Percentiles rank a stretch among this genome's conserved stretches.
phyloP scores from a whole-genome alignment of 2,888 invertebrate genomes.

The Nemapogon koenigi region DNA sequence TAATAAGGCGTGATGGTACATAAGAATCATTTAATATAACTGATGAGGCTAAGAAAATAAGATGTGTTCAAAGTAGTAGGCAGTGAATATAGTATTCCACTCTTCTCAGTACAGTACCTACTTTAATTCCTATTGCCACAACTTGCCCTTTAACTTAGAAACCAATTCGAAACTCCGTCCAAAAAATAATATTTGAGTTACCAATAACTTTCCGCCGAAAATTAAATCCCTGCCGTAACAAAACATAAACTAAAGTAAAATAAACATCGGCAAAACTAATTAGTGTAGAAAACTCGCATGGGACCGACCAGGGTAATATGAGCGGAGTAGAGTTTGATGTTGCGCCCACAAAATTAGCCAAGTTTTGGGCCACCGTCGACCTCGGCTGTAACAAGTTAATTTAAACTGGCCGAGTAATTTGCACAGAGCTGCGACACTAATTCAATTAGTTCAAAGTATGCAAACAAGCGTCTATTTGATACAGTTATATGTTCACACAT shows the following conservation, averaged over 20 bases:
- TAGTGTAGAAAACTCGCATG: constrained; percentile 13
- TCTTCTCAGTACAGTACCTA: too few relatives aligned
- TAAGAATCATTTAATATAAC: too few relatives aligned
- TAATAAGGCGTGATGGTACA: too few relatives aligned
- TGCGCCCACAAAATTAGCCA: constrained; percentile 14
- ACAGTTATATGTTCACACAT: constrained; percentile 1
- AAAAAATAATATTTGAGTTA: too few relatives aligned
- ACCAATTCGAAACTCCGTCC: too few relatives aligned
- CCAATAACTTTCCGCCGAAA: constrained; percentile 4
- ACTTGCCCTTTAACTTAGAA: too few relatives aligned
- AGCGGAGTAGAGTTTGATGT: constrained; percentile 14
- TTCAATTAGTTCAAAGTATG: constrained; percentile 13
- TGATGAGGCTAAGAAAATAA: too few relatives aligned
- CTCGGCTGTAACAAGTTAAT: constrained; percentile 14
- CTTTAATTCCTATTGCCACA: too few relatives aligned
- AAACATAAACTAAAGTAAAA: constrained; percentile 12
- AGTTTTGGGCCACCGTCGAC: constrained; percentile 13
- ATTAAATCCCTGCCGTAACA: constrained; percentile 6
- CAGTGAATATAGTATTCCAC: too few relatives aligned
- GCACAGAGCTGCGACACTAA: constrained; percentile 13
- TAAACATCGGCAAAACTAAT: constrained; percentile 13
- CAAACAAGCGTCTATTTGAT: constrained; percentile 9
- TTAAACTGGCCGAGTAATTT: constrained; percentile 15
- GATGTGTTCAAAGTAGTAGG: too few relatives aligned
- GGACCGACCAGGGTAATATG: constrained; percentile 9